Percentiles rank a stretch among this genome's conserved stretches.
phyloP scores from a whole-genome alignment of 2,113 vertebrate genomes.

The Pomatostomus ruficeps region DNA sequence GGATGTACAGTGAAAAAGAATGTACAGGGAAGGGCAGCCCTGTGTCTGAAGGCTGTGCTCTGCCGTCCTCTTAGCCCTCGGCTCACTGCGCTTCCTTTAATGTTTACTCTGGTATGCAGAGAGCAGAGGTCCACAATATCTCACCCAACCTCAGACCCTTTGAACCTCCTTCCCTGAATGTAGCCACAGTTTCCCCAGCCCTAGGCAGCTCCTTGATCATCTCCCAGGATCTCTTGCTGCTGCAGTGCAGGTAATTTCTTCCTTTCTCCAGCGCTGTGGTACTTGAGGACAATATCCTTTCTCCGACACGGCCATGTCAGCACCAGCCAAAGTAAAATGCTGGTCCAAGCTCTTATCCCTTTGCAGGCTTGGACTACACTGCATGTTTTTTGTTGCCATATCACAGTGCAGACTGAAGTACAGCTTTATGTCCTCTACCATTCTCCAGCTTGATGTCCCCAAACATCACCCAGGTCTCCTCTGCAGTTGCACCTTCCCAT shows the following conservation, averaged over 20 bases:
- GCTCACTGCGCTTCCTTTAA: neutral
- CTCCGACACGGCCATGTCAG: accelerated
- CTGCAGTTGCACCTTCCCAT: neutral
- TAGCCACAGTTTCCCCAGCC: neutral
- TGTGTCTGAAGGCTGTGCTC: neutral
- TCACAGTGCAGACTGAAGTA: neutral
- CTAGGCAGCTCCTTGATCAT: neutral
- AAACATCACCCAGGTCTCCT: neutral
- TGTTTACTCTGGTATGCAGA: neutral
- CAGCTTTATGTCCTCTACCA: neutral
- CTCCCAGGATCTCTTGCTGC: neutral
- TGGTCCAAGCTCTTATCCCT: neutral
- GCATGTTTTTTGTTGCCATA: neutral
- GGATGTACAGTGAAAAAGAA: neutral
- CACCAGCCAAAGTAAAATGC: neutral
- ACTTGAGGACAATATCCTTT: neutral
- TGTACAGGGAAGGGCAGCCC: neutral
- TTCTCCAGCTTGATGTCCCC: neutral
- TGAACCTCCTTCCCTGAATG: neutral
- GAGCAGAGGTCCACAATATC: neutral
- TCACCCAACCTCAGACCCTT: neutral
- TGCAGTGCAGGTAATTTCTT: neutral
- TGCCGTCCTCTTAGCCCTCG: accelerated
- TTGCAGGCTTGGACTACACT: neutral
- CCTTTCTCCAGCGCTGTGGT: neutral